phyloP scores from a whole-genome alignment of 2,797 vertebrate species.

The Helarctos malayanus region DNA sequence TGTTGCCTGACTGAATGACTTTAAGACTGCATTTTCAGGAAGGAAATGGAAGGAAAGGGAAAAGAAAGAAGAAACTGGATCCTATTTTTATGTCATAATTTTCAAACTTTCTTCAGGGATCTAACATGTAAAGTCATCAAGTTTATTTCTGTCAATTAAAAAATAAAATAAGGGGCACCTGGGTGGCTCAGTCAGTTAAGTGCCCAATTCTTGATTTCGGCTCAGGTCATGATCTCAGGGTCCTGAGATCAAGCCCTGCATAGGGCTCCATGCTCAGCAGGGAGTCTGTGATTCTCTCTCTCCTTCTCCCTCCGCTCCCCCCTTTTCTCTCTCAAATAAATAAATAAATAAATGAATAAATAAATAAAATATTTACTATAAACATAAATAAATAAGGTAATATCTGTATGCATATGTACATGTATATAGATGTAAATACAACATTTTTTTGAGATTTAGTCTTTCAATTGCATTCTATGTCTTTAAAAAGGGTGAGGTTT shows the following conservation, averaged over 20 bases:
- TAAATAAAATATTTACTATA: not conserved
- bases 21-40: not conserved
- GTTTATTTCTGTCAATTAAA: conserved; percentile 28
- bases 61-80: not conserved
- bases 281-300: not conserved
- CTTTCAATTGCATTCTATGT: not conserved
- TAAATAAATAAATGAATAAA: not conserved
- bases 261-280: not conserved
- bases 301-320: not conserved
- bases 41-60: not conserved
- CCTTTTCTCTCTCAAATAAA: not conserved
- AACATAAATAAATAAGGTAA: not conserved
- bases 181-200: not conserved
- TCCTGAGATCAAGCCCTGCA: not conserved
- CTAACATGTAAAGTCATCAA: not conserved
- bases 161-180: not conserved
- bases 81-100: not conserved
- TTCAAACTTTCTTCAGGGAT: not conserved
- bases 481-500: not conserved
- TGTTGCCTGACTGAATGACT: not conserved
- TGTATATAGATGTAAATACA: not conserved
- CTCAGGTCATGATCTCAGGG: not conserved
- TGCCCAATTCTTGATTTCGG: not conserved
- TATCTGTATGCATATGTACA: not conserved
- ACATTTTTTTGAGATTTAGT: not conserved